phyloP scores from a whole-genome alignment of 2,113 vertebrate genomes.

The Rafetus swinhoei region DNA sequence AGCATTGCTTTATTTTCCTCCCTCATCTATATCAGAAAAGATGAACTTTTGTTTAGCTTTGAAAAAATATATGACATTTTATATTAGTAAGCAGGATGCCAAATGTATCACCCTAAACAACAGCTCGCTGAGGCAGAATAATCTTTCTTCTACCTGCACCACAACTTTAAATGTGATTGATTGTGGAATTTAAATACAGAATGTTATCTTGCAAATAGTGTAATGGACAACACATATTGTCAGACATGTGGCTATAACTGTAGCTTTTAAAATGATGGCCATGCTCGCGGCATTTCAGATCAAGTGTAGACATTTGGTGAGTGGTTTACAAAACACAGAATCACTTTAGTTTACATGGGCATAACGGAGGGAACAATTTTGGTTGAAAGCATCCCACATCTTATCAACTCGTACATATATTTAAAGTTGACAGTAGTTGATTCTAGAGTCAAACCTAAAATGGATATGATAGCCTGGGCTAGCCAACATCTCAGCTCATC shows the following conservation, averaged over 20 bases:
- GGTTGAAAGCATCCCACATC: background rate
- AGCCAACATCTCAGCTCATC: background rate
- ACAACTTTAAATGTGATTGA: background rate
- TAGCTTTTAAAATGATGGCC: background rate
- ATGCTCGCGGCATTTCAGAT: background rate
- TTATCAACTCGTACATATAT: background rate
- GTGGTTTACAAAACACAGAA: background rate
- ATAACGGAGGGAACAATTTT: background rate
- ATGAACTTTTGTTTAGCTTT: background rate
- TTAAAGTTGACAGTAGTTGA: background rate
- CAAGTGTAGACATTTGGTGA: background rate
- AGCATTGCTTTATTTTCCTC: background rate
- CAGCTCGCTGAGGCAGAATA: background rate
- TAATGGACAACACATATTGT: background rate
- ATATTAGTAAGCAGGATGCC: background rate
- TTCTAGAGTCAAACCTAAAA: background rate
- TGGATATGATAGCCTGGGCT: background rate
- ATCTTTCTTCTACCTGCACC: background rate
- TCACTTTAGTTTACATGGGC: background rate
- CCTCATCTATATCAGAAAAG: background rate
- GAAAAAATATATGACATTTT: background rate
- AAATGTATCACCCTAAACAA: background rate
- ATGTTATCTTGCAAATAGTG: background rate
- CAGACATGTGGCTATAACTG: background rate
- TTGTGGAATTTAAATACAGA: background rate